Conservation (phyloP, 2,888 invertebrate species). For the Euzetes globulus region DNA sequence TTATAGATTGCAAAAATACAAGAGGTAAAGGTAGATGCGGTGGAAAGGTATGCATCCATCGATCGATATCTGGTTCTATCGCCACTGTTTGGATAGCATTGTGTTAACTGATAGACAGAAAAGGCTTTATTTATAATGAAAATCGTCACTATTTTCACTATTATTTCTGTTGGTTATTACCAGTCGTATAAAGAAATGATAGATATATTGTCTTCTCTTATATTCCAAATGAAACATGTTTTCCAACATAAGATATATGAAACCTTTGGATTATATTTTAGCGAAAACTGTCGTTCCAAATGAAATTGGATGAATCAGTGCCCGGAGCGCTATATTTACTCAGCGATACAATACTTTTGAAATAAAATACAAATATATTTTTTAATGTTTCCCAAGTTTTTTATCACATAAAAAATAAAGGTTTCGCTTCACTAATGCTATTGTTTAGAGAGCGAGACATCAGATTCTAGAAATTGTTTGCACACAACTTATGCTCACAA, state of each 20-base stretch:
- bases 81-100: not conserved
- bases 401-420: too few relatives aligned
- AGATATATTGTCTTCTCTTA: not conserved
- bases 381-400: not conserved
- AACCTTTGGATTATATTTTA: constrained; percentile 1
- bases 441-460: not conserved
- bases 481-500: not conserved
- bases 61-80: not conserved
- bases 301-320: constrained; percentile 9
- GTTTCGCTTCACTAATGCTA: not conserved
- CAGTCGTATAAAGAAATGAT: not conserved
- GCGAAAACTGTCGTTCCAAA: not conserved
- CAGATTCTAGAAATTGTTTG: not conserved
- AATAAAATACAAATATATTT: constrained; percentile 12
- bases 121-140: constrained; percentile 7
- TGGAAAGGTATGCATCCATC: not conserved
- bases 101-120: not conserved
- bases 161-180: not conserved
- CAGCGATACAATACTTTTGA: not conserved
- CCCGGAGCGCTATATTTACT: not conserved
- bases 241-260: not conserved
- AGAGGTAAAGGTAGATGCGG: not conserved
- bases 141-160: not conserved
- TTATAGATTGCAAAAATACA: not conserved
- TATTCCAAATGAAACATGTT: not conserved